Evolutionary conservation across 2,797 vertebrate genomes (phyloP).

Genomic region (Chelmon rostratus): DNA sequence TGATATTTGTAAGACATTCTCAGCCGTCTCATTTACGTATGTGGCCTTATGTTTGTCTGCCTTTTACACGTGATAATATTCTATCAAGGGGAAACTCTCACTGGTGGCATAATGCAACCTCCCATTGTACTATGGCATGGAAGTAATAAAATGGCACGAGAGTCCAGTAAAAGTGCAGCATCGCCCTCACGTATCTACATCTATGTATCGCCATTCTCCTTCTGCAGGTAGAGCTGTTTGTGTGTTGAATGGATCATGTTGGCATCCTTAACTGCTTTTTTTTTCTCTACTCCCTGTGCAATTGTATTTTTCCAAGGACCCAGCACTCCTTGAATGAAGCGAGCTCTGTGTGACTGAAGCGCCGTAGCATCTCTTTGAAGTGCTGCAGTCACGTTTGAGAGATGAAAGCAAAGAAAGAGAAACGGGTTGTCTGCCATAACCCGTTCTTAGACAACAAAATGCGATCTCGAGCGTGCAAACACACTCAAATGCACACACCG

Average conservation of each 20-base stretch:
- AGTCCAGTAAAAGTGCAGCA: neutral
- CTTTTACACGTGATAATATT: conserved; percentile 1
- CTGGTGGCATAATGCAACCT: too few relatives aligned
- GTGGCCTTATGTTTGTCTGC: conserved; percentile 37
- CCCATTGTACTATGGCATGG: too few relatives aligned
- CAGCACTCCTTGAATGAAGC: conserved; percentile 5
- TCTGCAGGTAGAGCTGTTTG: neutral
- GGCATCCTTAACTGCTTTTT: neutral
- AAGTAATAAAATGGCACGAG: neutral
- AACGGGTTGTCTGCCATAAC: conserved; percentile 22
- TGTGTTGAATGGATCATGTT: conserved; percentile 1
- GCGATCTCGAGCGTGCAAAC: neutral
- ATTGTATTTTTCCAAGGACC: conserved; percentile 21
- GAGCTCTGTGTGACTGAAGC: conserved; percentile 36
- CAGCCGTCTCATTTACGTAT: conserved; percentile 33
- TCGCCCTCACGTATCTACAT: neutral
- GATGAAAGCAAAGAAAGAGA: conserved; percentile 54
- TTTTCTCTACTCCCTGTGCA: neutral
- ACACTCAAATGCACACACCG: conserved; percentile 4
- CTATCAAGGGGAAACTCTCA: too few relatives aligned
- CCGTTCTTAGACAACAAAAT: conserved; percentile 40
- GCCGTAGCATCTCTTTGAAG: conserved; percentile 50
- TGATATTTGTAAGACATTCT: conserved; percentile 22
- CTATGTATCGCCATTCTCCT: neutral
- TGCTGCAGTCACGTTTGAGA: conserved; percentile 26